Percentiles rank a stretch among this genome's conserved stretches.
These are phyloP conservation scores for Brachionus asplanchnoidis DNA, from an alignment of 1,140 invertebrate species.

Conservation along the genomic window DNA sequence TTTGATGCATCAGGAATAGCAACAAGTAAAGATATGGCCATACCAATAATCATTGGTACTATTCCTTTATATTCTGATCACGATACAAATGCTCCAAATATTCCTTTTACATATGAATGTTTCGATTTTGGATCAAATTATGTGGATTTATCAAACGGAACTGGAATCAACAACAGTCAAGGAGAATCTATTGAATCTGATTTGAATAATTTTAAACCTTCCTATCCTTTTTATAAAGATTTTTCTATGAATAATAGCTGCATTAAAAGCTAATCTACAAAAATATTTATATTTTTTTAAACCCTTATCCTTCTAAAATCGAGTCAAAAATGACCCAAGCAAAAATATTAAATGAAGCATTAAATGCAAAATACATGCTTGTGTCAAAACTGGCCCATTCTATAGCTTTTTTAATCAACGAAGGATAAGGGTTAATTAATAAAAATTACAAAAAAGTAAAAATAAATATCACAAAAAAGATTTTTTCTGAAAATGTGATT, in stretches of 20 bases:
- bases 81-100: background rate
- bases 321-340: too few relatives aligned
- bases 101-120: constrained; percentile 10
- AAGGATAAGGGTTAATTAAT: too few relatives aligned
- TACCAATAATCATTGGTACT: constrained; percentile 27
- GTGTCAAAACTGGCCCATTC: too few relatives aligned
- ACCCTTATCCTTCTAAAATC: too few relatives aligned
- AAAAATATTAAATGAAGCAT: too few relatives aligned
- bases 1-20: constrained; percentile 36
- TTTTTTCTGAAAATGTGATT: too few relatives aligned
- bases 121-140: background rate
- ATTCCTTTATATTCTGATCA: background rate
- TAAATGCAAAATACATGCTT: too few relatives aligned
- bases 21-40: background rate
- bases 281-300: too few relatives aligned
- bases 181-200: constrained; percentile 36
- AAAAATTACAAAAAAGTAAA: too few relatives aligned
- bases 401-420: too few relatives aligned
- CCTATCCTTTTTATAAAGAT: constrained; percentile 29
- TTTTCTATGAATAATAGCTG: background rate
- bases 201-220: constrained; percentile 22
- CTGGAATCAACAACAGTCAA: background rate
- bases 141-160: background rate
- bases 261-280: too few relatives aligned
- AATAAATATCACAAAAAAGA: too few relatives aligned